Conservation (phyloP, 1,140 invertebrate species). For the Bactericera cockerelli region DNA sequence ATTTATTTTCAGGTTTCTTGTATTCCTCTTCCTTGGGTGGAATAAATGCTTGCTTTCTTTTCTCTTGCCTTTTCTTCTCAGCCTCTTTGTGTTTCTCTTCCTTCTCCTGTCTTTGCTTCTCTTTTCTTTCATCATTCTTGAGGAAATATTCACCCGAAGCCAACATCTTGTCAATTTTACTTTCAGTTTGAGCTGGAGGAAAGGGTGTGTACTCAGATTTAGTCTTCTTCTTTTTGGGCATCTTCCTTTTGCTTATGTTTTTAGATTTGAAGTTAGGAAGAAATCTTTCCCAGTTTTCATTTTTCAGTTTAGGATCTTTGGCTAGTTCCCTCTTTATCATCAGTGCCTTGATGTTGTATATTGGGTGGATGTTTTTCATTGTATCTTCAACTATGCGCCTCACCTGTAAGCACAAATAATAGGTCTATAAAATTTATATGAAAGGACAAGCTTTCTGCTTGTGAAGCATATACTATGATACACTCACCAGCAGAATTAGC, state of each 20-base stretch:
- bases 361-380: constrained; percentile 99
- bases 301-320: constrained; percentile 77
- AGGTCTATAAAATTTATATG: too few species aligned
- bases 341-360: constrained; percentile 94
- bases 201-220: constrained; percentile 96
- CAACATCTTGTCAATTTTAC: constrained; percentile 86
- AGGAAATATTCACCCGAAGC: constrained; percentile 95
- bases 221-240: constrained; percentile 63
- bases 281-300: constrained; percentile 96
- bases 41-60: constrained; percentile 62
- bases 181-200: constrained; percentile 82
- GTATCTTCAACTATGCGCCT: constrained; percentile 87
- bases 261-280: constrained; percentile 91
- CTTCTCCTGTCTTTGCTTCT: constrained; percentile 52
- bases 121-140: constrained; percentile 61
- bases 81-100: constrained; percentile 42
- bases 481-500: too few species aligned
- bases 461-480: too few species aligned
- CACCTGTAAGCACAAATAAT: constrained; percentile 38
- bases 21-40: constrained; percentile 49
- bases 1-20: constrained; percentile 24
- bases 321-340: constrained; percentile 95
- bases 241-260: constrained; percentile 68
- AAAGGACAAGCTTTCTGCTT: too few species aligned
- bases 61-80: constrained; percentile 54